Evolutionary conservation across 2,113 vertebrate species (phyloP), one percentile per base, ranked within the genome.

Genomic region (Tautogolabrus adspersus): DNA sequence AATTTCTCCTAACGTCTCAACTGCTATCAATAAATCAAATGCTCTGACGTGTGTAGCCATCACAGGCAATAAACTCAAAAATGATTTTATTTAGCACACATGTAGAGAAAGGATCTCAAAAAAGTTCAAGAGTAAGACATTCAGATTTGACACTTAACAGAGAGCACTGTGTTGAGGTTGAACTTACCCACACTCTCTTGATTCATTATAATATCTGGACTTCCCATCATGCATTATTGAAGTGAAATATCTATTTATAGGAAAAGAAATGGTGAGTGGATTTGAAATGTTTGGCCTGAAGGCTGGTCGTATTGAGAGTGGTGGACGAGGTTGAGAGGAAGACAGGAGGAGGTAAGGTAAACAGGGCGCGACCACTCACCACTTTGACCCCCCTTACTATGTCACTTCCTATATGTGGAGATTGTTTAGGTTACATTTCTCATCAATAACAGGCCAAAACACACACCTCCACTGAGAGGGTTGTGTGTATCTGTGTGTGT

Each of bases 301-400:
- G 26, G 26, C 26, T 26, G 26, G 26, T 1, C 26, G 26, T 26
- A 3, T 40, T 40, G 38, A 40, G 38, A 5, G 38, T 6, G 26
- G 26, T 26, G 46, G 71, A 21, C 21, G 6, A 22, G 60, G 10
- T 21, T 49, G 21, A 61, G 22, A 70, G 47, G 38, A 83, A 62
- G 63, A 57, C 56, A 54, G 52, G 58, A 40, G 30, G 19, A 38
- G 66, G 56, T 52, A 67, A 55, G 62, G 62, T 47, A 49, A 90
- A 91, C 90, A 91, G 91, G 90, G 90, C 91, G 86, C 87, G 75
- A 88, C 83, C 89, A 79, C 54, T 76, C 62, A 67, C 30, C 73
- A 64, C 56, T 75, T 85, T 87, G 86, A 81, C 49, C 44, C 22
- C 73, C 72, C 81, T 79, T 34, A 6, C 3, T 34, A 34, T 34